Evolutionary conservation across 2,888 invertebrate species (phyloP), one percentile per base, ranked within the genome.

Genomic region (Zaprionus bogoriensis): DNA sequence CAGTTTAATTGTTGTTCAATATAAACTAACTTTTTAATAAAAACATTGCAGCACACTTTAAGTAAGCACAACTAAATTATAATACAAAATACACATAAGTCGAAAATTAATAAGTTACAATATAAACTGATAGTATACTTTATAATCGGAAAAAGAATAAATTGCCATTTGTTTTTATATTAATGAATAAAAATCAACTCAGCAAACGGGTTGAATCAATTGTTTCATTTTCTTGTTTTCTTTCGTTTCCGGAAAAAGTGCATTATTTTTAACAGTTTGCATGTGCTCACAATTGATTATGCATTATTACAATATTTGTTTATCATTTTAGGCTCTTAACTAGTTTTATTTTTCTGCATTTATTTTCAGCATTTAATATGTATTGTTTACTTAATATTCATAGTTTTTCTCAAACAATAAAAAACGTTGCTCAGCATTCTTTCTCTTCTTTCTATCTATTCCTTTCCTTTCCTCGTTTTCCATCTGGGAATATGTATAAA

Each of bases 41-140:
- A 80, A 79, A 85, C 67, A 79, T 76, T 80, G 76, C 80, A 86
- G 83, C 86, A 80, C 83, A 79, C 77, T 70, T 74, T 67, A 51
- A 77, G 74, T 83, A 74, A 85, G 83, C 79, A 80, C 83, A 72
- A 58, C 32, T 63, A 79, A 30, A 68, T 71, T 74, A 74, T 76
- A 77, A 63, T 69, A 81, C 71, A 79, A 69, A 77, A 65, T 80
- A 83, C 64, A 83, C 55, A 70, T 64, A 50, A 67, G 71, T 50
- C 36, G 58, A 64, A 67, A 53, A 60, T 39, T 28, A 68, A 67
- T 74, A 67, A 71, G 74, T 67, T 52, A 55, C 38, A 48, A 45
- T 57, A 64, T 61, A 57, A 65, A 59, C 39, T 55, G 32, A 36
- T 36, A 36, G 32, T 36, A 36, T 36, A 38, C 28, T 52, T 55